Conservation (phyloP, 1,140 invertebrate species). For the Phortica variegata region DNA sequence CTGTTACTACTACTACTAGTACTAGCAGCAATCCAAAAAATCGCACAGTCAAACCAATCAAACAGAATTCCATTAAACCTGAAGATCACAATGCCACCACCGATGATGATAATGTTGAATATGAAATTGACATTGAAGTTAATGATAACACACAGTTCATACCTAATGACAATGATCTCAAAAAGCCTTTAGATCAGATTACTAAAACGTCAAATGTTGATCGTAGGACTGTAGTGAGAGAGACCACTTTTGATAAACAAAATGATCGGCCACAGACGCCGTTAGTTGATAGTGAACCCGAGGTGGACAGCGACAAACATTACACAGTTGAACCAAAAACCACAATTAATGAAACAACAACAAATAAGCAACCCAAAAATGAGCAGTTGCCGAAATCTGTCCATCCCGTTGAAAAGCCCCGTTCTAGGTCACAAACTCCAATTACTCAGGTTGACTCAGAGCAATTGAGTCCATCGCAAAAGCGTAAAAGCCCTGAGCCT, state of each 20-base stretch:
- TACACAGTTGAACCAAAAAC: constrained; percentile 1
- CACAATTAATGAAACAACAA: background rate
- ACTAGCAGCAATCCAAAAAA: constrained; percentile 7
- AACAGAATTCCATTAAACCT: constrained; percentile 16
- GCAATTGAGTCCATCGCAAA: too few species aligned
- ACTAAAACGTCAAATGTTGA: constrained; percentile 34
- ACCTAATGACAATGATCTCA: constrained; percentile 6
- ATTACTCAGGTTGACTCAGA: too few species aligned
- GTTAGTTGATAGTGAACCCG: too few species aligned
- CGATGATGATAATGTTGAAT: background rate
- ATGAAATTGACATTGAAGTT: background rate
- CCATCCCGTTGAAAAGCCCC: too few species aligned
- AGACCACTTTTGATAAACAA: constrained; percentile 33
- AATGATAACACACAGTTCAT: constrained; percentile 12
- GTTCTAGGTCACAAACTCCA: too few species aligned
- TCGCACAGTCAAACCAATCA: constrained; percentile 18
- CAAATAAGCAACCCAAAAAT: too few species aligned
- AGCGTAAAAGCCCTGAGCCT: too few species aligned
- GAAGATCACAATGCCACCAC: constrained; percentile 13
- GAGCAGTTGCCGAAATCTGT: background rate
- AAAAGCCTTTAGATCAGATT: constrained; percentile 18
- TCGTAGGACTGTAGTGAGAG: constrained; percentile 29
- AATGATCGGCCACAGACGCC: too few species aligned
- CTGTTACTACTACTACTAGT: constrained; percentile 4
- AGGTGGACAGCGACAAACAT: background rate